Conservation (phyloP, 2,113 vertebrate species). For the Sander lucioperca region DNA sequence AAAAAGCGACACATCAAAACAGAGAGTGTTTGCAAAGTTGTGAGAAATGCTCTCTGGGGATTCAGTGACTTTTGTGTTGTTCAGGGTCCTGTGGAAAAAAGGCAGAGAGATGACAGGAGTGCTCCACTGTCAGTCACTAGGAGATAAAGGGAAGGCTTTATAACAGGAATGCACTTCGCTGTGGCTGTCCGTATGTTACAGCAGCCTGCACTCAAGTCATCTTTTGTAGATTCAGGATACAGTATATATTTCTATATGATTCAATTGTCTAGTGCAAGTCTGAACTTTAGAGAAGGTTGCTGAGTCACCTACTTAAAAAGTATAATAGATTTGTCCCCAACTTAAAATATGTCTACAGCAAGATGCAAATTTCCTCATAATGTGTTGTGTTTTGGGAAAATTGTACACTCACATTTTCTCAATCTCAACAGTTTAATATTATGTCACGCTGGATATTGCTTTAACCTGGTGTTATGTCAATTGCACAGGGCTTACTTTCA, state of each 20-base stretch:
- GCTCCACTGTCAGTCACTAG: conserved; percentile 55
- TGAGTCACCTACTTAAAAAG: background rate
- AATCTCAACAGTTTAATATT: background rate
- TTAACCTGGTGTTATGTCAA: background rate
- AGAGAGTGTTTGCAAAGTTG: conserved; percentile 77
- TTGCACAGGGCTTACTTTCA: background rate
- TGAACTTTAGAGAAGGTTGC: background rate
- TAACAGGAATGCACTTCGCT: conserved; percentile 42
- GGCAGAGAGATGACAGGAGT: conserved; percentile 56
- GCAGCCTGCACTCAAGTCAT: conserved; percentile 26
- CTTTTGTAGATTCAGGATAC: conserved; percentile 13
- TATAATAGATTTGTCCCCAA: background rate
- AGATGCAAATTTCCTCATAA: background rate
- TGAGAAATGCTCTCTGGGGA: conserved; percentile 79
- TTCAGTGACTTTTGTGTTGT: conserved; percentile 73
- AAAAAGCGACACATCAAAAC: conserved; percentile 80
- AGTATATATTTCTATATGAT: conserved; percentile 9
- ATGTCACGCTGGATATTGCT: background rate
- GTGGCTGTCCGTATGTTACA: conserved; percentile 24
- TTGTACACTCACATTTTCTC: background rate
- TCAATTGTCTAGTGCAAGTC: background rate
- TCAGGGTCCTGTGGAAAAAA: conserved; percentile 58
- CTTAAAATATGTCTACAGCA: background rate
- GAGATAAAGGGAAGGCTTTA: conserved; percentile 68
- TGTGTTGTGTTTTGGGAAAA: background rate